Base-by-base conservation (phyloP, 2,888 invertebrate genomes). In the Baronia brevicornis region DNA sequence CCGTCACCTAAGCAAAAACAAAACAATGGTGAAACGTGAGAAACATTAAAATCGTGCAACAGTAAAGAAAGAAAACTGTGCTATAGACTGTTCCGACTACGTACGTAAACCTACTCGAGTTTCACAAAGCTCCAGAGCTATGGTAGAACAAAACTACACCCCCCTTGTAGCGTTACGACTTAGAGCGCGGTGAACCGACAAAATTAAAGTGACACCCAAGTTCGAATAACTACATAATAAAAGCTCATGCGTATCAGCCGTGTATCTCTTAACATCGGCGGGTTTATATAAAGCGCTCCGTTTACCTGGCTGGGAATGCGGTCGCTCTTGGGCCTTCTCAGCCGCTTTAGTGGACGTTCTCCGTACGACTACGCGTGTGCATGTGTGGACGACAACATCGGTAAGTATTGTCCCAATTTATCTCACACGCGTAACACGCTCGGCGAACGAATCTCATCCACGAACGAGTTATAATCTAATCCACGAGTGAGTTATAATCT, bases 271-370 rank as follows among this genome's bases (percentile, higher is more conserved):
- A 57, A 71, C 60, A 67, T 53, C 60, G 65, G 66, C 64, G 60
- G 55, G 52, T 60, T 61, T 61, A 68, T 60, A 61, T 51, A 50
- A 77, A 77, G 79, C 80, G 74, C 77, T 77, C 74, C 60, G 48
- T 60, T 80, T 85, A 85, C 85, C 85, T 85, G 85, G 85, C 79
- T 85, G 85, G 67, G 85, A 85, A 71, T 85, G 85, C 54, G 85
- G 85, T 71, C 85, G 77, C 57, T 85, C 85, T 82, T 85, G 85
- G 71, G 80, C 74, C 79, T 85, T 85, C 70, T 85, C 85, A 68
- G 84, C 78, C 74, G 80, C 79, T 80, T 85, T 85, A 72, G 84
- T 85, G 73, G 85, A 85, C 54, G 84, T 84, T 82, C 85, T 85
- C 79, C 85, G 75, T 75, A 85, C 84, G 75, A 85, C 85, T 85